phyloP scores from a whole-genome alignment of 2,797 vertebrate genomes.

The Chiroxiphia lanceolata region DNA sequence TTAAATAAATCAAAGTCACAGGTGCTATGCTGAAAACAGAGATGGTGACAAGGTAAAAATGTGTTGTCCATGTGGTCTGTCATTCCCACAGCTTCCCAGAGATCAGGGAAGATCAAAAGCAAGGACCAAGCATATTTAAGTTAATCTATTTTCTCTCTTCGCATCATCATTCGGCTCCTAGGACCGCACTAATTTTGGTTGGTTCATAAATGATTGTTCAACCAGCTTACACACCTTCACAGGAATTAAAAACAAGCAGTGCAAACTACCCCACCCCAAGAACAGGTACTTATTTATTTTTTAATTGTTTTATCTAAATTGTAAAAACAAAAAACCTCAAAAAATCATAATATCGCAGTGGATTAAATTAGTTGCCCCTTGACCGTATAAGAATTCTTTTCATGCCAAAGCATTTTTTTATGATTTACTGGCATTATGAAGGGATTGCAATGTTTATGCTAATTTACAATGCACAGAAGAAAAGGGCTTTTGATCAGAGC shows the following conservation, averaged over 20 bases:
- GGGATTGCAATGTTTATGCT: conserved; percentile 25
- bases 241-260: neutral
- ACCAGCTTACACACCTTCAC: neutral
- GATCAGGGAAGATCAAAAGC: neutral
- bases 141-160: neutral
- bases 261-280: neutral
- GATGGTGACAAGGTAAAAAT: neutral
- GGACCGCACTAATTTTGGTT: neutral
- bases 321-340: neutral
- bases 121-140: neutral
- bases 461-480: conserved; percentile 60
- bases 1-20: conserved; percentile 19
- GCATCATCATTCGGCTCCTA: neutral
- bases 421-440: neutral
- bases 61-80: neutral
- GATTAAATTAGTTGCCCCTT: neutral
- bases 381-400: neutral
- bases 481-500: conserved; percentile 67
- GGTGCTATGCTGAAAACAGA: neutral
- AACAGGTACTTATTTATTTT: neutral
- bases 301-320: neutral
- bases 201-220: neutral
- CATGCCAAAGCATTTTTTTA: neutral
- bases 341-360: neutral
- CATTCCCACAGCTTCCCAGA: neutral